A percentile compares a stretch with the other conserved stretches of the same genome.
phyloP scores from a whole-genome alignment of 1,140 invertebrate species.

The Drosophila melanica region DNA sequence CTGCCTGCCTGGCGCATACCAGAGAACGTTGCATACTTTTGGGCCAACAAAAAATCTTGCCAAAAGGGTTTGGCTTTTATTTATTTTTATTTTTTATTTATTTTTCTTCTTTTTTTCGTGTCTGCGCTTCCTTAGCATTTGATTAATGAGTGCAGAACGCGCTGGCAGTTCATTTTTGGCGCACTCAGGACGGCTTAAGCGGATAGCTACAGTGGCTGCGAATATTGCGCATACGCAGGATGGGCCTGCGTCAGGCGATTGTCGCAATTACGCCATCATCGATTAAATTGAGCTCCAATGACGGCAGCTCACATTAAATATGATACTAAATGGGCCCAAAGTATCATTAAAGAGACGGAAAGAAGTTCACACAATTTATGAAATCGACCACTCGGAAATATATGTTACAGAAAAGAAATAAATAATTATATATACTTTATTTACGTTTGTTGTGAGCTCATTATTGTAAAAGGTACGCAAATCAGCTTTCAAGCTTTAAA shows the following conservation, averaged over 20 bases:
- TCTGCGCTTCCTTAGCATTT: conserved; percentile 74
- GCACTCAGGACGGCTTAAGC: conserved; percentile 38
- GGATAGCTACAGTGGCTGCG: conserved; percentile 27
- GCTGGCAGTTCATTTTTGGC: conserved; percentile 75
- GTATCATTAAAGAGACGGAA: background rate
- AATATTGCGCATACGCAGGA: conserved; percentile 73
- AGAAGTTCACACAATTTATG: conserved; percentile 18
- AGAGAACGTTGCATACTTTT: conserved; percentile 47
- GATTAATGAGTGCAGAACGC: conserved; percentile 74
- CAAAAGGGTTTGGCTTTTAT: conserved; percentile 37
- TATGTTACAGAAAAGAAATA: background rate
- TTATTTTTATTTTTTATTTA: background rate
- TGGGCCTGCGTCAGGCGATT: conserved; percentile 30
- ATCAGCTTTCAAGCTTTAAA: conserved; percentile 30
- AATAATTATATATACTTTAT: background rate
- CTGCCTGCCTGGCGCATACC: conserved; percentile 1
- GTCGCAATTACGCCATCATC: conserved; percentile 47
- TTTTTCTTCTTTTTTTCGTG: conserved; percentile 21
- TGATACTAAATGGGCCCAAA: conserved; percentile 1
- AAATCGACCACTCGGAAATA: background rate
- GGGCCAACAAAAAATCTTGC: conserved; percentile 51
- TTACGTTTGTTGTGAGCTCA: background rate
- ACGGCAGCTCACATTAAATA: background rate
- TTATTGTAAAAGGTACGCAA: background rate
- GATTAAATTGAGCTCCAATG: conserved; percentile 28